A percentile compares a stretch with the other conserved stretches of the same genome.
These are phyloP conservation scores for Rynchops niger DNA, from an alignment of 2,113 vertebrate species.

Conservation along the genomic window DNA sequence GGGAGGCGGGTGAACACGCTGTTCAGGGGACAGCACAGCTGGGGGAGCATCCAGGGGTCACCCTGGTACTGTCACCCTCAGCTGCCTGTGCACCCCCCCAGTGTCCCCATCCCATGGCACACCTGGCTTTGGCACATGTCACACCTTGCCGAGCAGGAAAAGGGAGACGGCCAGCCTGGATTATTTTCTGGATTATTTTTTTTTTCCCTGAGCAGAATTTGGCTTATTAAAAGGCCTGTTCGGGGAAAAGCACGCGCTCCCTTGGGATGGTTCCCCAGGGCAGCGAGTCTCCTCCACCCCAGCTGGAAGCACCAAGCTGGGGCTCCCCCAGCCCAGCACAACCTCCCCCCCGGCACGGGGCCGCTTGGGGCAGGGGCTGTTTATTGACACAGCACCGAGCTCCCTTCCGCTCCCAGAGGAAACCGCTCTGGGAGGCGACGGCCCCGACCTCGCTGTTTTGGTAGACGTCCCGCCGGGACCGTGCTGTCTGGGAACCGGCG, in stretches of 20 bases:
- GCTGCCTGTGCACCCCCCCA: no score
- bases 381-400: not conserved
- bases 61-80: not conserved
- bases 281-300: not conserved
- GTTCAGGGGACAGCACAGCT: not conserved
- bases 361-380: not conserved
- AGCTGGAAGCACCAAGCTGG: not conserved
- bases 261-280: not conserved
- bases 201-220: not conserved
- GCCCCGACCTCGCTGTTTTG: not conserved
- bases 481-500: not conserved
- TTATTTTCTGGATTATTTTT: not conserved
- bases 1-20: not conserved
- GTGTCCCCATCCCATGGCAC: not conserved
- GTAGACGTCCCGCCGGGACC: not conserved
- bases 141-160: not conserved
- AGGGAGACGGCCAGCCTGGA: not conserved
- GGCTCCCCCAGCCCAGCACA: not conserved
- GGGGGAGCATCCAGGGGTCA: not conserved
- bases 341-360: not conserved
- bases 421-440: not conserved
- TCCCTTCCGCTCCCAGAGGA: constrained; percentile 23
- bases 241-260: fast-evolving
- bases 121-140: not conserved
- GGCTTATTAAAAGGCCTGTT: not conserved